A percentile compares a stretch with the other conserved stretches of the same genome.
Evolutionary conservation across 1,140 invertebrate genomes (phyloP).

Genomic region (Trichomalopsis sarcophagae): DNA sequence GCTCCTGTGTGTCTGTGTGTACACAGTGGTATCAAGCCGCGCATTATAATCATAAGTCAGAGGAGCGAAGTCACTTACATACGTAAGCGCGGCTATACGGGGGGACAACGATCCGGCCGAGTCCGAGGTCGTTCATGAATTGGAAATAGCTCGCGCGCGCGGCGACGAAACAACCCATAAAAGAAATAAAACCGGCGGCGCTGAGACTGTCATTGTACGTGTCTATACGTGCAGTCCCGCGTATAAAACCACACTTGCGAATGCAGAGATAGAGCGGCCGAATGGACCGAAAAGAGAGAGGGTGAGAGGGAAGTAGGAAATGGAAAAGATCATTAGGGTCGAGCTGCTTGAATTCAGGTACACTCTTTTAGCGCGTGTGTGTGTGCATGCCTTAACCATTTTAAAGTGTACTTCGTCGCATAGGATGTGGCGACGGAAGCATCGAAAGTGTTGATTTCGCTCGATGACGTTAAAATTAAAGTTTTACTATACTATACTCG

Average conservation of each 20-base stretch:
- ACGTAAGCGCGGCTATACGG: conserved; percentile 46
- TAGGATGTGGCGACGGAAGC: neutral
- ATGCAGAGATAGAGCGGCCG: conserved; percentile 17
- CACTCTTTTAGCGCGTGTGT: neutral
- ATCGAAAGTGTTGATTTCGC: neutral
- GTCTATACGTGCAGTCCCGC: conserved; percentile 17
- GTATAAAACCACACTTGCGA: conserved; percentile 51
- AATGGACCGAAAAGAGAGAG: neutral
- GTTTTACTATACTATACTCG: no score
- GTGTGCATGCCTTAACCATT: neutral
- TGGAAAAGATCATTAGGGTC: conserved; percentile 56
- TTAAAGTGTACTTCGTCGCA: neutral
- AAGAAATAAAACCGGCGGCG: conserved; percentile 65
- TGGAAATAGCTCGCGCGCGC: conserved; percentile 65
- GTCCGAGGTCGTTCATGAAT: conserved; percentile 68
- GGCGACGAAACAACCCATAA: conserved; percentile 69
- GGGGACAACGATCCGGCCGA: conserved; percentile 30
- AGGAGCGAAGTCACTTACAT: conserved; percentile 51
- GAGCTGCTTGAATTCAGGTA: conserved; percentile 55
- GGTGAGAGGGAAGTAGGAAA: neutral
- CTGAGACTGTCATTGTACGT: conserved; percentile 38
- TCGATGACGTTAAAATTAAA: neutral
- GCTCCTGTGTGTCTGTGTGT: neutral
- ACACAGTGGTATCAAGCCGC: conserved; percentile 13
- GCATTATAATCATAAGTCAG: conserved; percentile 54